Evolutionary conservation across 2,113 vertebrate genomes (phyloP), one percentile per base, ranked within the genome.

Genomic region (Pituophis catenifer): DNA sequence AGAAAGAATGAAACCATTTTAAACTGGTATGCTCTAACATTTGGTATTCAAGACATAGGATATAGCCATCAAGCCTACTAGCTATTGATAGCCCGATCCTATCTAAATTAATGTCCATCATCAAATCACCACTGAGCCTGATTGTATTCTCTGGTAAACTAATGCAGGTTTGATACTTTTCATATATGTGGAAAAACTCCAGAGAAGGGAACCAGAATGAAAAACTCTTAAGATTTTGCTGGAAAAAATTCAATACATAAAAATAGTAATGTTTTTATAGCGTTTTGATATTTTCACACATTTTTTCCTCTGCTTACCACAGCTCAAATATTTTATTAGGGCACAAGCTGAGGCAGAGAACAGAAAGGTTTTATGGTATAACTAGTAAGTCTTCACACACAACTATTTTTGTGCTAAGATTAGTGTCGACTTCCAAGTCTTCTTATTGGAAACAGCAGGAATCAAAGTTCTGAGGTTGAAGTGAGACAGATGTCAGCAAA

Each of bases 401-500:
- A 70, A 93, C 93, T 21, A 90, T 33, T 0, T 2, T 1, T 7
- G 19, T 86, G 86, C 89, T 62, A 90, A 0, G 0, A 5, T 1
- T 90, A 91, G 53, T 26, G 10, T 89, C 88, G 52, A 0, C 1
- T 70, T 91, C 54, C 29, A 95, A 88, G 88, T 93, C 93, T 95
- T 54, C 3, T 0, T 92, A 92, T 93, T 96, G 95, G 93, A 96
- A 95, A 44, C 95, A 93, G 93, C 70, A 93, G 95, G 96, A 90
- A 3, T n/a, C n/a, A 24, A 58, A 94, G 65, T 89, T 0, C 92
- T 48, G 57, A 94, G 93, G 94, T 94, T 92, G 94, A 95, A 52
- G 92, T 26, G 96, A 95, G 93, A 88, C 93, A 96, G 91, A 95
- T 95, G 92, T 85, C 93, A 94, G 93, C 29, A 0, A 24, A 89